Percentiles rank a stretch among this genome's conserved stretches.
phyloP scores from a whole-genome alignment of 2,888 invertebrate species.

The Belgica antarctica region DNA sequence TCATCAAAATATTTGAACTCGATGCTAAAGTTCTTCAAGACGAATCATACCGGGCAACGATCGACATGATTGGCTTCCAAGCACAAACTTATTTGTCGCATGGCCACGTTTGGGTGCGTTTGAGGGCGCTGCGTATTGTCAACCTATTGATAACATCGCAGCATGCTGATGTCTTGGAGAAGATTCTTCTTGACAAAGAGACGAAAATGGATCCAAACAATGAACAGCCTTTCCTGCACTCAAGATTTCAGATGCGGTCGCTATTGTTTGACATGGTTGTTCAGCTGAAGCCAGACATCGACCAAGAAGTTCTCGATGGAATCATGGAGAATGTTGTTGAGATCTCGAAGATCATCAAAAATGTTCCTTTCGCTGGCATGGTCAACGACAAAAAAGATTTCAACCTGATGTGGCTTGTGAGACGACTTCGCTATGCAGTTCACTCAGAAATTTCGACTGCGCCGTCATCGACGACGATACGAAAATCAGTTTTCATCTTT shows the following conservation, averaged over 20 bases:
- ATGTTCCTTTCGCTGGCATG: slow-evolving; percentile 54
- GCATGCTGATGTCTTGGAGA: slow-evolving; percentile 62
- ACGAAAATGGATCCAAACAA: slow-evolving; percentile 49
- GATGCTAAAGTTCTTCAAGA: slow-evolving; percentile 63
- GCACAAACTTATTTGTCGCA: slow-evolving; percentile 72
- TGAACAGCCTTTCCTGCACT: slow-evolving; percentile 61
- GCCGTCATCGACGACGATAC: slow-evolving; percentile 55
- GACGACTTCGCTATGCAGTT: slow-evolving; percentile 70
- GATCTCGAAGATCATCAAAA: slow-evolving; percentile 65
- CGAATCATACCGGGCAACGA: slow-evolving; percentile 55
- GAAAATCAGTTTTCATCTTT: slow-evolving; percentile 78
- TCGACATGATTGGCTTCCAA: slow-evolving; percentile 64
- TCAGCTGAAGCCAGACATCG: slow-evolving; percentile 67
- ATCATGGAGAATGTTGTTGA: slow-evolving; percentile 67
- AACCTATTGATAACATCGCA: slow-evolving; percentile 67
- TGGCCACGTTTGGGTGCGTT: slow-evolving; percentile 83
- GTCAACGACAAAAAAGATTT: slow-evolving; percentile 56
- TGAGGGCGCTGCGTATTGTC: slow-evolving; percentile 73
- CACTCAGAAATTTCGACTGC: slow-evolving; percentile 71
- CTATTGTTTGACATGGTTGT: slow-evolving; percentile 72
- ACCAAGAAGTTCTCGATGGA: slow-evolving; percentile 72
- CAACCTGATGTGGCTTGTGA: slow-evolving; percentile 72
- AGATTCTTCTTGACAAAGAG: slow-evolving; percentile 51
- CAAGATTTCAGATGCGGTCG: slow-evolving; percentile 65
- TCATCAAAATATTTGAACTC: slow-evolving; percentile 65